These are phyloP conservation scores for Hermaeophaga mercurialis DNA, from an alignment of 2,888 invertebrate species.

Conservation along the genomic window DNA sequence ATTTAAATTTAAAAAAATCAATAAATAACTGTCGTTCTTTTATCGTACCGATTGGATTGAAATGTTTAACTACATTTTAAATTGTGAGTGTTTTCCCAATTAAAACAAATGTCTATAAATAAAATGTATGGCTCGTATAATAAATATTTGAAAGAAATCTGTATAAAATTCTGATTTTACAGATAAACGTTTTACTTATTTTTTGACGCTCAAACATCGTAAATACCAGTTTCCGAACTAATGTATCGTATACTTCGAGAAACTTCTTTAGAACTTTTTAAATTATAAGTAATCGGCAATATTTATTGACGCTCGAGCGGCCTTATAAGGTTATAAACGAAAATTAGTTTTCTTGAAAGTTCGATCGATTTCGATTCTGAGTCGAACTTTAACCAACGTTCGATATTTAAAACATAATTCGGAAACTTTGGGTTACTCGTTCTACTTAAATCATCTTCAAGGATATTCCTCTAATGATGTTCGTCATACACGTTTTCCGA, in stretches of 20 bases:
- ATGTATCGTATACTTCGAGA: background rate
- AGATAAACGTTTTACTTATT: too few relatives aligned
- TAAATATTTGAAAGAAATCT: too few relatives aligned
- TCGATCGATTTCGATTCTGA: constrained; percentile 6
- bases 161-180: too few relatives aligned
- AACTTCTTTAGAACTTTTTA: constrained; percentile 3
- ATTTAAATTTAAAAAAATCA: too few relatives aligned
- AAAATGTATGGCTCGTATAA: too few relatives aligned
- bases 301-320: constrained; percentile 1
- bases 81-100: too few relatives aligned
- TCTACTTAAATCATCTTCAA: background rate
- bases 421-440: background rate
- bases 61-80: too few relatives aligned
- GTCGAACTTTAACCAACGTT: background rate
- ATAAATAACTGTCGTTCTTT: too few relatives aligned
- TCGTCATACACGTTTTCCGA: too few relatives aligned
- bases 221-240: background rate
- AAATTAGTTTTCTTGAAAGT: constrained; percentile 9
- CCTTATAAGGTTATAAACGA: constrained; percentile 5
- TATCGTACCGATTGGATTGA: too few relatives aligned
- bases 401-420: constrained; percentile 10
- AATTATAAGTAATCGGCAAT: constrained; percentile 9
- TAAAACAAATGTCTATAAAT: too few relatives aligned
- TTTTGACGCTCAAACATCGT: background rate
- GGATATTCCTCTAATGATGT: too few relatives aligned